Base-by-base conservation (phyloP, 2,797 vertebrate genomes). In the Craterocephalus amniculus region DNA sequence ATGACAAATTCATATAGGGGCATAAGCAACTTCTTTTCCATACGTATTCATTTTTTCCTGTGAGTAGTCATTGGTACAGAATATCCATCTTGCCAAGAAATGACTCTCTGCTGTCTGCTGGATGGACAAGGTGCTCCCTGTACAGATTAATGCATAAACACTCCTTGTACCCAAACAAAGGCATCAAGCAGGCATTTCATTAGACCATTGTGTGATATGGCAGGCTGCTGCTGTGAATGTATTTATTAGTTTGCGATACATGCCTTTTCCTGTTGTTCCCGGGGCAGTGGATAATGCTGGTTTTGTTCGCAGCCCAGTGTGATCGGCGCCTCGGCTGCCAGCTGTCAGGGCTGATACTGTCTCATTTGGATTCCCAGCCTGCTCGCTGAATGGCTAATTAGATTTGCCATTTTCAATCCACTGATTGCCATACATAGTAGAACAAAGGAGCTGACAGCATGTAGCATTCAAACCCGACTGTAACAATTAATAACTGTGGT, bases 401-500 rank as follows among this genome's bases (percentile, higher is more conserved):
- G 83, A 89, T 94, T 95, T 96, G 95, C 94, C 95, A 97, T 97
- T 97, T 96, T 96, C 96, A 92, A 95, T 95, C 93, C 90, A 87
- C 94, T 94, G 96, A 96, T 96, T 95, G 94, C 95, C 92, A 94
- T 94, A 96, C 95, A 96, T 95, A 92, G 94, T 77, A 90, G 95
- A 94, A 95, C 95, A 95, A 96, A 95, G 94, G 95, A 87, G 88
- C 90, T 94, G 95, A 96, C 95, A 95, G 96, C 95, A 87, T 95
- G 89, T 94, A 94, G 95, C 95, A 94, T 95, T 96, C 95, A 95
- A 93, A 90, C 95, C 92, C 95, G 94, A 97, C 96, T 96, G 96
- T 95, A 96, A 95, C 96, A 96, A 97, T 98, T 98, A 97, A 98
- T 98, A 97, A 96, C 94, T 93, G 87, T 87, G 92, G 95, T 97